Evolutionary conservation across 2,888 invertebrate genomes (phyloP).

Genomic region (Drosophila dives): DNA sequence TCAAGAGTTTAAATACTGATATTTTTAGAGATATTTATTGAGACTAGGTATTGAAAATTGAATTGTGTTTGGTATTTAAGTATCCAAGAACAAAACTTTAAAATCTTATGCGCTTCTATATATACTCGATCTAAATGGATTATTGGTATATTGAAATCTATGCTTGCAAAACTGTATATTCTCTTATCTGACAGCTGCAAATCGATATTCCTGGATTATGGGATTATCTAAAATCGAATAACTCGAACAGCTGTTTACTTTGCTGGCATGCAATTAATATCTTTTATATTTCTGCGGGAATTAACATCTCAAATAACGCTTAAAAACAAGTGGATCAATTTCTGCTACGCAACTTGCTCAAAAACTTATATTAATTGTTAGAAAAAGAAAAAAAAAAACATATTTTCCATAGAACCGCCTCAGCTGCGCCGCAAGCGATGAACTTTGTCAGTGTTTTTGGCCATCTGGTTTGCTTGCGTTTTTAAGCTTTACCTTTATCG

Average conservation of each 20-base stretch:
- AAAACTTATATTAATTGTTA: not conserved
- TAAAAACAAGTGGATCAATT: not conserved
- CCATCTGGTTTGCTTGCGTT: conserved; percentile 39
- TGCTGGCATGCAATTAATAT: not conserved
- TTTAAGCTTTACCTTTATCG: conserved; percentile 2
- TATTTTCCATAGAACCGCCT: conserved; percentile 33
- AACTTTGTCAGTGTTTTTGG: conserved; percentile 24
- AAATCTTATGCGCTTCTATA: not conserved
- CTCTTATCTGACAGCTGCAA: not conserved
- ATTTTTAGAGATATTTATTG: not conserved
- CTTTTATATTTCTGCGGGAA: not conserved
- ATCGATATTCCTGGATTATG: not conserved
- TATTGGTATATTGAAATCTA: not conserved
- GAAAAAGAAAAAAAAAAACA: not conserved
- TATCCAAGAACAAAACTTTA: not conserved
- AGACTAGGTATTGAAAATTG: too few species aligned
- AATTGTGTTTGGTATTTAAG: not conserved
- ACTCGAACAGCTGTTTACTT: not conserved
- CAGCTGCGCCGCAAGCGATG: conserved; percentile 29
- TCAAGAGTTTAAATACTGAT: not conserved
- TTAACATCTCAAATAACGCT: not conserved
- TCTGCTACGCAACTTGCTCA: not conserved
- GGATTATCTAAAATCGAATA: not conserved
- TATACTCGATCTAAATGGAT: not conserved
- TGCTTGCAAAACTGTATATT: not conserved